These are phyloP conservation scores for Anoplius nigerrimus DNA, from an alignment of 2,888 invertebrate genomes.

Conservation along the genomic window DNA sequence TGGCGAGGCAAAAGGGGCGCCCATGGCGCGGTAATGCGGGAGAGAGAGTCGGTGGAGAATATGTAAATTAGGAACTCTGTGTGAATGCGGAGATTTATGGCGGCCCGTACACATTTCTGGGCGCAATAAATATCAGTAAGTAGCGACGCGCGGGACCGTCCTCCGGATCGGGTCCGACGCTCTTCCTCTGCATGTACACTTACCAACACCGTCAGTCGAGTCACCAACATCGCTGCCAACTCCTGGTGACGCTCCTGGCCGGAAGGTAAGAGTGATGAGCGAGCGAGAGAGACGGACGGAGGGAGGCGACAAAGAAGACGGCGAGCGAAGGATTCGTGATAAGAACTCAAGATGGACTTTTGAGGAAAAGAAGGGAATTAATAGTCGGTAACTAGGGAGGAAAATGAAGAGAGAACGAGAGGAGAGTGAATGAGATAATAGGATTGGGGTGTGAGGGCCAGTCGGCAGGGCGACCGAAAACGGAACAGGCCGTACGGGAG, in stretches of 20 bases:
- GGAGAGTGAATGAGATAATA: conserved; percentile 11
- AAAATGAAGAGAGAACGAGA: conserved; percentile 35
- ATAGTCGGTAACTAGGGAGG: conserved; percentile 10
- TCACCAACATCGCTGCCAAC: conserved; percentile 20
- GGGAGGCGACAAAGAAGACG: too few relatives aligned
- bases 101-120: conserved; percentile 73
- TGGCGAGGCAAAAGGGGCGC: not conserved
- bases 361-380: conserved; percentile 23
- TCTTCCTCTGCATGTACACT: conserved; percentile 12
- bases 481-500: conserved; percentile 1
- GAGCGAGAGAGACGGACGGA: too few relatives aligned
- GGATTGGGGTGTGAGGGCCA: not conserved
- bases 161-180: conserved; percentile 53
- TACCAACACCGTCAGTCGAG: conserved; percentile 7
- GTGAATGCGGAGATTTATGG: conserved; percentile 76
- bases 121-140: conserved; percentile 75
- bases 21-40: conserved; percentile 30
- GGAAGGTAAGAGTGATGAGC: too few relatives aligned
- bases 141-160: conserved; percentile 69
- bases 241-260: not conserved
- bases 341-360: too few relatives aligned
- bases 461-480: not conserved
- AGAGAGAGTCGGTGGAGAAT: conserved; percentile 61
- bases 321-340: too few relatives aligned
- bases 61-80: conserved; percentile 75